phyloP scores from a whole-genome alignment of 2,113 vertebrate species.

The Erinaceus europaeus region DNA sequence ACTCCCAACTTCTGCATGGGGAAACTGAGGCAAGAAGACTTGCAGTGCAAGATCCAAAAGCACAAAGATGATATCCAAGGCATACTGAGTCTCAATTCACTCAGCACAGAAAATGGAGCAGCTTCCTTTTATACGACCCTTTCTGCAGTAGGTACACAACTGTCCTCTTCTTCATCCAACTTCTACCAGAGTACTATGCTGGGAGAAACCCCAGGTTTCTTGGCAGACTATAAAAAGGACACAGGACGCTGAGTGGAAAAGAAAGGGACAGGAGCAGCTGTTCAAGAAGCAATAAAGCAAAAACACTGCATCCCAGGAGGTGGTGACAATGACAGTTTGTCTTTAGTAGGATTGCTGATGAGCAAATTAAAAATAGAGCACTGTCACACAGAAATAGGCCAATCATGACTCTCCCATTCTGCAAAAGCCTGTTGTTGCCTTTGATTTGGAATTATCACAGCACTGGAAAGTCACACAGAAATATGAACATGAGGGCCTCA shows the following conservation, averaged over 20 bases:
- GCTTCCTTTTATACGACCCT: not conserved
- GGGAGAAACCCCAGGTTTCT: not conserved
- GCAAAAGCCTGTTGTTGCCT: constrained; percentile 39
- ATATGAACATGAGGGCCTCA: constrained; percentile 63
- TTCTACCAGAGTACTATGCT: not conserved
- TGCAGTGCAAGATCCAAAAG: not conserved
- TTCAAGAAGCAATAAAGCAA: constrained; percentile 60
- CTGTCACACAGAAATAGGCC: constrained; percentile 22
- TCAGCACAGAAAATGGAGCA: not conserved
- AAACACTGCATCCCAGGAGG: constrained; percentile 17
- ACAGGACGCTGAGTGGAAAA: constrained; percentile 34
- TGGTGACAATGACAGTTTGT: constrained; percentile 62
- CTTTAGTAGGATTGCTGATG: constrained; percentile 69
- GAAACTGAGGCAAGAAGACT: not conserved
- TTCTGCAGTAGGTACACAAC: not conserved
- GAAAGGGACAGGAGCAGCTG: constrained; percentile 48
- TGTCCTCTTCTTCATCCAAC: not conserved
- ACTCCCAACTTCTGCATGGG: not conserved
- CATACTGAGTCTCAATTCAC: not conserved
- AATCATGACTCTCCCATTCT: constrained; percentile 54
- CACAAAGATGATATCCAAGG: not conserved
- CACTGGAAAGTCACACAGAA: constrained; percentile 42
- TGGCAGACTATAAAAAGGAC: constrained; percentile 15
- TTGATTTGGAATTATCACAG: constrained; percentile 45
- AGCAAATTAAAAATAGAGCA: constrained; percentile 69